These are phyloP conservation scores for Drosophila insularis DNA, from an alignment of 1,140 invertebrate genomes.

Conservation along the genomic window DNA sequence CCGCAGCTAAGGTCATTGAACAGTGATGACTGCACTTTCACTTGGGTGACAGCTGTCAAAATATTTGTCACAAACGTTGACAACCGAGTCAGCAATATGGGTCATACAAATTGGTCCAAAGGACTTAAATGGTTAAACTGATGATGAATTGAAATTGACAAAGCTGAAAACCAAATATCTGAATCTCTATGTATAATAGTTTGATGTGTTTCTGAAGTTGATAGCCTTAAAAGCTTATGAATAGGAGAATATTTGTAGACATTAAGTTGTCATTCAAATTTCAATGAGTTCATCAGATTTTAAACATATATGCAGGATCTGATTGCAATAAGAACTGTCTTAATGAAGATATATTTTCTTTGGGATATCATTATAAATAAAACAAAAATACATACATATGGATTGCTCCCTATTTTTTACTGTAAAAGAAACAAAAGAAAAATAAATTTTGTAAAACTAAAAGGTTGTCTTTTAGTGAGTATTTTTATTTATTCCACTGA, in stretches of 20 bases:
- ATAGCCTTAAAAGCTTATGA: not conserved
- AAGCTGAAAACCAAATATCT: not conserved
- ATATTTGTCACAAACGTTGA: conserved; percentile 57
- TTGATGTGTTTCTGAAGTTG: not conserved
- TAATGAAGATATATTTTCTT: too few relatives aligned
- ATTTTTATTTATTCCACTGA: too few relatives aligned
- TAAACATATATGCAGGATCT: too few relatives aligned
- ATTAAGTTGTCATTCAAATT: too few relatives aligned
- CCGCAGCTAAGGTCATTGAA: conserved; percentile 29
- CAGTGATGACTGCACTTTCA: conserved; percentile 41
- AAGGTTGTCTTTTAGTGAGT: too few relatives aligned
- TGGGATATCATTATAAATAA: too few relatives aligned
- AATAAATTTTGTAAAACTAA: too few relatives aligned
- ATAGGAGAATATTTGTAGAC: not conserved
- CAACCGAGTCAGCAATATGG: conserved; percentile 43
- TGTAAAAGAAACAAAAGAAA: too few relatives aligned
- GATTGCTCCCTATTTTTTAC: too few relatives aligned
- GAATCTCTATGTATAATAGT: not conserved
- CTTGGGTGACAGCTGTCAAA: conserved; percentile 52
- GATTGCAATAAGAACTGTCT: too few relatives aligned
- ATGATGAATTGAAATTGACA: not conserved
- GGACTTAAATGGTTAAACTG: conserved; percentile 17
- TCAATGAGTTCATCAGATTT: too few relatives aligned
- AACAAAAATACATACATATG: too few relatives aligned
- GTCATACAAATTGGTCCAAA: conserved; percentile 33